phyloP scores from a whole-genome alignment of 2,888 invertebrate genomes.

The Ypsolopha scabrella region DNA sequence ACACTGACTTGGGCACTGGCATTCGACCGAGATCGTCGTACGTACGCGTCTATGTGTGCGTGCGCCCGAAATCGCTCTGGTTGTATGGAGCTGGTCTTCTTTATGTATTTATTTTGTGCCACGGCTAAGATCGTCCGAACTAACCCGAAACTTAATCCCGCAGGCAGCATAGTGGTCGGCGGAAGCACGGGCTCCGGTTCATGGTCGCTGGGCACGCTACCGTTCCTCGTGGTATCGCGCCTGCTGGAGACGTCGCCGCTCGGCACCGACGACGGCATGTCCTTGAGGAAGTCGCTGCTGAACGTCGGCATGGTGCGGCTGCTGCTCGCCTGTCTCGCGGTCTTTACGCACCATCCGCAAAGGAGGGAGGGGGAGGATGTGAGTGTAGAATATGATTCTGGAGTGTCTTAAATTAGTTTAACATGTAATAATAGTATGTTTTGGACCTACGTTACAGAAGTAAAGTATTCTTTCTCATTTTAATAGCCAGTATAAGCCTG shows the following conservation, averaged over 20 bases:
- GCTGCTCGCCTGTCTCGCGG: slow-evolving; percentile 87
- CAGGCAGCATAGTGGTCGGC: slow-evolving; percentile 44
- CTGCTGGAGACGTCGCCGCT: slow-evolving; percentile 82
- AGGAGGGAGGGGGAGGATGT: slow-evolving; percentile 24
- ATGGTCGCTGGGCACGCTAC: slow-evolving; percentile 70
- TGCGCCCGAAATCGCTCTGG: too few species aligned
- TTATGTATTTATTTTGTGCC: background rate
- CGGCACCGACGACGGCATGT: slow-evolving; percentile 80
- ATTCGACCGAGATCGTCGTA: too few species aligned
- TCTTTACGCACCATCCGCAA: slow-evolving; percentile 86
- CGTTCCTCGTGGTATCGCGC: slow-evolving; percentile 82
- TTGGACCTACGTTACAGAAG: too few species aligned
- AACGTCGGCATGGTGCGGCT: slow-evolving; percentile 88
- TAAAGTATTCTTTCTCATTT: too few species aligned
- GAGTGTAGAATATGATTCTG: slow-evolving; percentile 8
- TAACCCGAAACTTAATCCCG: background rate
- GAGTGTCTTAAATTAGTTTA: too few species aligned
- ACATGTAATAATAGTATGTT: too few species aligned
- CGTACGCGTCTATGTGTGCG: too few species aligned
- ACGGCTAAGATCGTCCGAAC: background rate
- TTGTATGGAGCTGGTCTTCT: too few species aligned
- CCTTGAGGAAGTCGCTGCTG: slow-evolving; percentile 82
- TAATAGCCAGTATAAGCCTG: too few species aligned
- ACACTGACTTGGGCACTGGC: too few species aligned
- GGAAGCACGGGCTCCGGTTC: slow-evolving; percentile 11